Evolutionary conservation across 2,888 invertebrate species (phyloP).

Genomic region (Anthophora plumipes): DNA sequence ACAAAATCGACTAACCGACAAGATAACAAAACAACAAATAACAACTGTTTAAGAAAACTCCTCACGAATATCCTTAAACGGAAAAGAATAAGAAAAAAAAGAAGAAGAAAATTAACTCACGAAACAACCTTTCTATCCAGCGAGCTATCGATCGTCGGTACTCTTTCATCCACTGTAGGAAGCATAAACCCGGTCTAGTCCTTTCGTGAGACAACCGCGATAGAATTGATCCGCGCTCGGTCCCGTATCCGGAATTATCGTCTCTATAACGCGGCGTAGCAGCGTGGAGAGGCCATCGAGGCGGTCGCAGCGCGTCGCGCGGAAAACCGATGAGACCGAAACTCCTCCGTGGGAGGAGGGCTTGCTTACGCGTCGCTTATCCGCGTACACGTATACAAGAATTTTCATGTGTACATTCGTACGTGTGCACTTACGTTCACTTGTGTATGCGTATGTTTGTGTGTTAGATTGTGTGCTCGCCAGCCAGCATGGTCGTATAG

Average conservation of each 20-base stretch:
- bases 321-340: neutral
- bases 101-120: neutral
- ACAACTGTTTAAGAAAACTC: neutral
- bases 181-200: neutral
- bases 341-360: neutral
- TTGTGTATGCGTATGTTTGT: slow-evolving; percentile 10
- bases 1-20: too few relatives aligned
- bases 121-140: neutral
- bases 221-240: neutral
- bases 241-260: slow-evolving; percentile 23
- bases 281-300: slow-evolving; percentile 17
- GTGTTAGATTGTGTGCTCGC: slow-evolving; percentile 14
- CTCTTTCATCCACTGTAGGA: neutral
- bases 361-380: neutral
- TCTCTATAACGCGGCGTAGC: neutral
- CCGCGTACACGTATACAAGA: slow-evolving; percentile 24
- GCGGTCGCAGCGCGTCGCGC: slow-evolving; percentile 26
- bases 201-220: slow-evolving; percentile 1
- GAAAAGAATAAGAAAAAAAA: too few relatives aligned
- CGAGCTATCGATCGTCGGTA: neutral
- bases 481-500: neutral
- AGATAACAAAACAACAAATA: neutral
- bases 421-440: neutral
- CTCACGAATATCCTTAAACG: neutral
- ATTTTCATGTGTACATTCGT: neutral